Conservation (phyloP, 2,888 invertebrate species). For the Andrena minutula region DNA sequence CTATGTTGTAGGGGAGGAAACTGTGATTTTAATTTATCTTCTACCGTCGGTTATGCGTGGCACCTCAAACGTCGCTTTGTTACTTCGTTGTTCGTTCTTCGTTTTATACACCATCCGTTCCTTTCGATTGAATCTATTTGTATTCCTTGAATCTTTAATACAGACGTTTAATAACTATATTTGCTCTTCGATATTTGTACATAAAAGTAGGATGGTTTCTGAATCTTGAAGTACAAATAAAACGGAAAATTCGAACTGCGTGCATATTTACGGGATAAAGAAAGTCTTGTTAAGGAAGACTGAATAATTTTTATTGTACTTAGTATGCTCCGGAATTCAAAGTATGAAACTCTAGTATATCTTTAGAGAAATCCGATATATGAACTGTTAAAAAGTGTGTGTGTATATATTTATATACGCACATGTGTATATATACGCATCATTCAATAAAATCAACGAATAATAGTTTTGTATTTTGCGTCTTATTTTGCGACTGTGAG, state of each 20-base stretch:
- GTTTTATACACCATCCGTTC: neutral
- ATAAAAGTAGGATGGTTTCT: neutral
- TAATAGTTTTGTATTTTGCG: slow-evolving; percentile 45
- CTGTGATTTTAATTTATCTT: slow-evolving; percentile 78
- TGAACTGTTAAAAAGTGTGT: slow-evolving; percentile 48
- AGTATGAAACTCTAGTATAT: slow-evolving; percentile 33
- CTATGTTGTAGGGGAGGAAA: slow-evolving; percentile 44
- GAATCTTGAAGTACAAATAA: slow-evolving; percentile 36
- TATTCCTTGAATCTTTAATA: neutral
- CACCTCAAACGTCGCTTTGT: slow-evolving; percentile 15
- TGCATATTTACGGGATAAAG: slow-evolving; percentile 10
- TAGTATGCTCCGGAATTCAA: slow-evolving; percentile 58
- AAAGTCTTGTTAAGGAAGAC: slow-evolving; percentile 73
- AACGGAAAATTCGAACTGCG: slow-evolving; percentile 13
- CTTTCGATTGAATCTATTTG: neutral
- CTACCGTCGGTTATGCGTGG: slow-evolving; percentile 30
- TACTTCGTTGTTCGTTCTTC: neutral
- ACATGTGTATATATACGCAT: slow-evolving; percentile 30
- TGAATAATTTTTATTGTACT: slow-evolving; percentile 79
- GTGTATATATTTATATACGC: slow-evolving; percentile 16
- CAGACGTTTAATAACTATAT: neutral
- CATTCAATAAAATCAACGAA: slow-evolving; percentile 55
- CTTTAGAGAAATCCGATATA: slow-evolving; percentile 39
- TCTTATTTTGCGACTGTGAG: neutral
- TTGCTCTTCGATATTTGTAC: slow-evolving; percentile 5